A percentile compares a stretch with the other conserved stretches of the same genome.
These are phyloP conservation scores for Sander lucioperca DNA, from an alignment of 2,113 vertebrate genomes.

Conservation along the genomic window DNA sequence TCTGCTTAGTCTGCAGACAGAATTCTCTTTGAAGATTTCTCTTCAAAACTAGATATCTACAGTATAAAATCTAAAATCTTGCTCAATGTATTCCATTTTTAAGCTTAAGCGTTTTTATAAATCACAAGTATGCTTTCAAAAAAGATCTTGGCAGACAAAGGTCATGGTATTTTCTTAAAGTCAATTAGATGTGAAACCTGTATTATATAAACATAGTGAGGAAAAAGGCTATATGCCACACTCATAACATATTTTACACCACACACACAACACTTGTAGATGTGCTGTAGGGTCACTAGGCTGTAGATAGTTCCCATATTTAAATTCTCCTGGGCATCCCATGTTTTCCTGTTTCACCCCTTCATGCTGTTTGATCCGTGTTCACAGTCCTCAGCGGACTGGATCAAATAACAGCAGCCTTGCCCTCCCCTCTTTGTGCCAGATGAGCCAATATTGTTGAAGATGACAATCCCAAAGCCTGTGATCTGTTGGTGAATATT, in stretches of 20 bases:
- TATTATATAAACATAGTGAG: neutral
- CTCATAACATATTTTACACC: neutral
- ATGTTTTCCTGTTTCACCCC: slow-evolving; percentile 64
- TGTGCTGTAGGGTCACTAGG: slow-evolving; percentile 25
- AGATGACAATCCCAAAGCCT: slow-evolving; percentile 28
- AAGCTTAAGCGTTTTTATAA: neutral
- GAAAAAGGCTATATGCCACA: neutral
- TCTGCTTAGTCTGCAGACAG: neutral
- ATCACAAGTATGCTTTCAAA: neutral
- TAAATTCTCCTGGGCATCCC: slow-evolving; percentile 55
- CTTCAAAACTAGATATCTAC: neutral
- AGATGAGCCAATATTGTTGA: slow-evolving; percentile 28
- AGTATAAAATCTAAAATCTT: neutral
- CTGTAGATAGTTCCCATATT: slow-evolving; percentile 44
- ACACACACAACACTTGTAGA: neutral
- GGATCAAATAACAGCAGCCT: slow-evolving; percentile 61
- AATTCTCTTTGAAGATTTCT: slow-evolving; percentile 19
- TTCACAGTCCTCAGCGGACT: slow-evolving; percentile 45
- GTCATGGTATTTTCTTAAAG: neutral
- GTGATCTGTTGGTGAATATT: neutral
- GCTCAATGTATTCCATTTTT: neutral
- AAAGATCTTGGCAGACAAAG: neutral
- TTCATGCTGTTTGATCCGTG: slow-evolving; percentile 62
- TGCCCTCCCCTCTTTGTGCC: slow-evolving; percentile 32
- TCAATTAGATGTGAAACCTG: neutral